Evolutionary conservation across 2,888 invertebrate species (phyloP).

Genomic region (Phyto melanocephala): DNA sequence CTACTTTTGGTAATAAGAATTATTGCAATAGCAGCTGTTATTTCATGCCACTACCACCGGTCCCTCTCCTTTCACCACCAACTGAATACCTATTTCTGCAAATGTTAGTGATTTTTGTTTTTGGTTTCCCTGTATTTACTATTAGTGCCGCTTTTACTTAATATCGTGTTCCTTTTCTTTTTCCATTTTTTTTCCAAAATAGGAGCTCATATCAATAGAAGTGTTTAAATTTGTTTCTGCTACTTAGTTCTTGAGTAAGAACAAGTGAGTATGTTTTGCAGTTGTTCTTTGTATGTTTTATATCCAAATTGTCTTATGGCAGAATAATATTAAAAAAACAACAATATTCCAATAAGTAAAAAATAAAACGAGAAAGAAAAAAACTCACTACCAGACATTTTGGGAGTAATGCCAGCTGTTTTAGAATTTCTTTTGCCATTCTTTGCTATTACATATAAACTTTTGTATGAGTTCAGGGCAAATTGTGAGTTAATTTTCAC

Average conservation of each 20-base stretch:
- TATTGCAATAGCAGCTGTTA: conserved; percentile 75
- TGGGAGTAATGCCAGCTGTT: conserved; percentile 72
- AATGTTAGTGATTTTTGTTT: conserved; percentile 8
- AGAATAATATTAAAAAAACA: conserved; percentile 13
- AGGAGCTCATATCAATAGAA: neutral
- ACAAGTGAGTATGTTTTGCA: conserved; percentile 55
- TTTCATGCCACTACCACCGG: conserved; percentile 58
- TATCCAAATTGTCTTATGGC: conserved; percentile 63
- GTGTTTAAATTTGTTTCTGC: neutral
- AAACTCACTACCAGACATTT: conserved; percentile 71
- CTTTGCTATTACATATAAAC: no score
- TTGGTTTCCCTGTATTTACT: neutral
- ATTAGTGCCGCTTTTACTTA: neutral
- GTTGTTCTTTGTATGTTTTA: conserved; percentile 67
- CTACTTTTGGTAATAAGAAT: conserved; percentile 70
- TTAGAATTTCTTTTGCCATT: conserved; percentile 13
- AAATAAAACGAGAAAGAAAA: no score
- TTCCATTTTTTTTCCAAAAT: neutral
- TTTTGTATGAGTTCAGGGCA: neutral
- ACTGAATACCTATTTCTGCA: neutral
- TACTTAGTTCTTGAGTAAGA: conserved; percentile 55
- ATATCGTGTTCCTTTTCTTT: neutral
- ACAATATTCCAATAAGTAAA: conserved; percentile 49
- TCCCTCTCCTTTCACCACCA: conserved; percentile 3
- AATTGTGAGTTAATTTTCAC: conserved; percentile 10